A percentile compares a stretch with the other conserved stretches of the same genome.
These are phyloP conservation scores for Cheilosia variabilis DNA, from an alignment of 2,888 invertebrate genomes.

Conservation along the genomic window DNA sequence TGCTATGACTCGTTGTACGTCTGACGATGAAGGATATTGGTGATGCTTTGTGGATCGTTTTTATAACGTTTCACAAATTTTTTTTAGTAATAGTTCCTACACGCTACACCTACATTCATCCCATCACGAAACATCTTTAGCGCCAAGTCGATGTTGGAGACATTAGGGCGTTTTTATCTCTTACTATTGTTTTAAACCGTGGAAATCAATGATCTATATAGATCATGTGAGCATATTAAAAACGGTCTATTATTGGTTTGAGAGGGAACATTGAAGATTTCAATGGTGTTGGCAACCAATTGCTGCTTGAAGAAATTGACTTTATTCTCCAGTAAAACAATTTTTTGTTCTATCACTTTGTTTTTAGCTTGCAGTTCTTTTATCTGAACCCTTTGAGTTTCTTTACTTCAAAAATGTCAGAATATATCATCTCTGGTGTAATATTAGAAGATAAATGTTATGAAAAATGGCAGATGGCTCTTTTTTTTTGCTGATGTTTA, in stretches of 20 bases:
- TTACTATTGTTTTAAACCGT: no score
- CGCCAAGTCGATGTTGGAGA: constrained; percentile 29
- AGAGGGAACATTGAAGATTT: constrained; percentile 23
- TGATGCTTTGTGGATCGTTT: constrained; percentile 10
- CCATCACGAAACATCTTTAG: constrained; percentile 40
- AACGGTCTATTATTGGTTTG: neutral
- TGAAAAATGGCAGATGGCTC: no score
- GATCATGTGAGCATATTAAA: no score
- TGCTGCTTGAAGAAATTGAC: constrained; percentile 16
- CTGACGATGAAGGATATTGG: constrained; percentile 29
- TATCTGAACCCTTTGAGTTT: no score
- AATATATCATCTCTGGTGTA: no score
- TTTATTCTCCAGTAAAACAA: constrained; percentile 24
- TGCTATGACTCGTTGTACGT: neutral
- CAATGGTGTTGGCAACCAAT: constrained; percentile 12
- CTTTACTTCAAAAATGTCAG: no score
- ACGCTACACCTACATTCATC: constrained; percentile 28
- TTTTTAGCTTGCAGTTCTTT: neutral
- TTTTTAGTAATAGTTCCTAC: constrained; percentile 38
- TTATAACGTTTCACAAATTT: constrained; percentile 16
- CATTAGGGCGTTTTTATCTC: no score
- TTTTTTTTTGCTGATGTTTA: no score
- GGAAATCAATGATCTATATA: no score
- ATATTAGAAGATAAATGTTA: no score
- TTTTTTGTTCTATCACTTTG: constrained; percentile 9